Percentiles rank a stretch among this genome's conserved stretches.
These are phyloP conservation scores for Pelusios castaneus DNA, from an alignment of 2,113 vertebrate genomes.

Conservation along the genomic window DNA sequence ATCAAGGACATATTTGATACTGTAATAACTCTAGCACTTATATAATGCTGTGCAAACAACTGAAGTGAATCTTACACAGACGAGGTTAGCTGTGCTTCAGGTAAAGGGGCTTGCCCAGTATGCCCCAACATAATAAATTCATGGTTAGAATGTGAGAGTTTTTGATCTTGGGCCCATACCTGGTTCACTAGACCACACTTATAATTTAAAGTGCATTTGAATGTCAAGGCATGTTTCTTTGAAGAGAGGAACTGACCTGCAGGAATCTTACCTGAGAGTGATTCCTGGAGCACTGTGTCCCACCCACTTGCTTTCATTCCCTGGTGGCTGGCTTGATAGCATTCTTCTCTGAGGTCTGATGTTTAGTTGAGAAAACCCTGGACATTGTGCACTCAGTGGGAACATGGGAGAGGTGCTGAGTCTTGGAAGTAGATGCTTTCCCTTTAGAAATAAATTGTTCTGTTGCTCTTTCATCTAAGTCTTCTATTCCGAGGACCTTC, in stretches of 20 bases:
- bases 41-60: not conserved
- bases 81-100: not conserved
- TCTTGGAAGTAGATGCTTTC: not conserved
- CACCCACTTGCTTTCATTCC: not conserved
- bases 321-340: not conserved
- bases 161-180: not conserved
- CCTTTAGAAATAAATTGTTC: not conserved
- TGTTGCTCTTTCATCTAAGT: not conserved
- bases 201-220: not conserved
- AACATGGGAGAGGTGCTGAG: not conserved
- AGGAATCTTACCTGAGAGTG: not conserved
- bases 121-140: not conserved
- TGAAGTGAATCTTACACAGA: not conserved
- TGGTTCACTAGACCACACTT: not conserved
- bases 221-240: not conserved
- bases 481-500: too few relatives aligned
- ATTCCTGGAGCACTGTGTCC: not conserved
- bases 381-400: not conserved
- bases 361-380: not conserved
- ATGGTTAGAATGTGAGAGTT: not conserved
- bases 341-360: not conserved
- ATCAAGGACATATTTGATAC: not conserved
- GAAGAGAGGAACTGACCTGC: not conserved
- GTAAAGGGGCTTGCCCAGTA: not conserved
- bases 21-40: not conserved